A percentile compares a stretch with the other conserved stretches of the same genome.
Evolutionary conservation across 2,797 vertebrate species (phyloP).

Genomic region (Cyprinodon diabolis): DNA sequence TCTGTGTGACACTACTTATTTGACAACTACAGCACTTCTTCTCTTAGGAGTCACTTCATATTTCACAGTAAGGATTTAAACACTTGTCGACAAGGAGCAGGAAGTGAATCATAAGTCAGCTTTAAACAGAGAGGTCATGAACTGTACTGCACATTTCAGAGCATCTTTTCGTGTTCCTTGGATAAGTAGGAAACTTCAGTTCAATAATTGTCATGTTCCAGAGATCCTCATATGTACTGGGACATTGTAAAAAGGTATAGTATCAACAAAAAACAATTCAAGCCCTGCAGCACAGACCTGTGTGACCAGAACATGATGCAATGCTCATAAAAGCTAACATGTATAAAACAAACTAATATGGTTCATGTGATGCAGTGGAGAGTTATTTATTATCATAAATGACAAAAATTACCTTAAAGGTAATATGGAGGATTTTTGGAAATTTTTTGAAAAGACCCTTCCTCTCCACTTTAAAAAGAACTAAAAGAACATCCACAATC

Average conservation of each 20-base stretch:
- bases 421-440: too few species aligned
- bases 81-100: conserved; percentile 16
- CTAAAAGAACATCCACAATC: too few species aligned
- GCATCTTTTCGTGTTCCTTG: conserved; percentile 15
- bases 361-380: conserved; percentile 19
- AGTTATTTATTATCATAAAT: conserved; percentile 8
- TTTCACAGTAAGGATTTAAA: conserved; percentile 27
- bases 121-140: conserved; percentile 23
- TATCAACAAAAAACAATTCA: conserved; percentile 8
- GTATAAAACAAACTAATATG: conserved; percentile 4
- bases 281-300: conserved; percentile 26
- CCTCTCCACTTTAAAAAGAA: too few species aligned
- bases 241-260: conserved; percentile 47
- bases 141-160: conserved; percentile 18
- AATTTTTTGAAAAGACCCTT: too few species aligned
- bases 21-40: conserved; percentile 41
- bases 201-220: conserved; percentile 28
- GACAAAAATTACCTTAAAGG: conserved; percentile 6
- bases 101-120: conserved; percentile 10
- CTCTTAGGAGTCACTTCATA: conserved; percentile 40
- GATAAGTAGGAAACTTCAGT: not conserved
- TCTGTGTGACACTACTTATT: conserved; percentile 39
- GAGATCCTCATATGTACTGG: conserved; percentile 38
- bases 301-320: conserved; percentile 17
- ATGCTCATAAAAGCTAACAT: conserved; percentile 14